phyloP scores from a whole-genome alignment of 2,113 vertebrate genomes.

The Stomatorhinus ivindoensis region DNA sequence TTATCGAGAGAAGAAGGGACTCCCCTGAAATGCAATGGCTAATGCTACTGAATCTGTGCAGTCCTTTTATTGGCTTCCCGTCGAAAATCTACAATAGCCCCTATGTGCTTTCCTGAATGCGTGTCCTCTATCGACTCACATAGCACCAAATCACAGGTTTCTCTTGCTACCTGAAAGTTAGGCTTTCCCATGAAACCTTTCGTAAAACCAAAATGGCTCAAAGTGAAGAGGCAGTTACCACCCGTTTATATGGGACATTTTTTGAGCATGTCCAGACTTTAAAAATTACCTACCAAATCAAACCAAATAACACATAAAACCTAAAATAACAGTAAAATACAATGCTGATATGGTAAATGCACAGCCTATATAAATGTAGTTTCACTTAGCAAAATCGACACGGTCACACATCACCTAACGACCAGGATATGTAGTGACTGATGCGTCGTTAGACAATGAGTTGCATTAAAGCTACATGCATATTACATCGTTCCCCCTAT shows the following conservation, averaged over 20 bases:
- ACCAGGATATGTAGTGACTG: background rate
- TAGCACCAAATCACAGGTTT: background rate
- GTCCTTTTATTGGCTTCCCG: background rate
- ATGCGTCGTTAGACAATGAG: background rate
- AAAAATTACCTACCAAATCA: background rate
- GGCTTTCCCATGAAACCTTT: background rate
- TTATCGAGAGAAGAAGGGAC: background rate
- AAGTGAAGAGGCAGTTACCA: background rate
- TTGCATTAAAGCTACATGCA: too few relatives aligned
- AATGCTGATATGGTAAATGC: background rate
- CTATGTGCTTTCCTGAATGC: background rate
- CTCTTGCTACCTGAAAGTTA: background rate
- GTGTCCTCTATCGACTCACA: too few relatives aligned
- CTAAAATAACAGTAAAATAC: background rate
- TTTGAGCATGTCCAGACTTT: background rate
- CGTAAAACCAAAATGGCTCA: background rate
- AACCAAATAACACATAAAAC: background rate
- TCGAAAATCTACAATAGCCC: background rate
- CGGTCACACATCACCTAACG: background rate
- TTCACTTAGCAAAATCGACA: background rate
- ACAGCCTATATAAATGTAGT: background rate
- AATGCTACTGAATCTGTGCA: background rate
- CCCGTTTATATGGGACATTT: background rate
- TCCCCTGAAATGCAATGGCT: background rate
- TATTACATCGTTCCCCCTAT: too few relatives aligned